A percentile compares a stretch with the other conserved stretches of the same genome.
Evolutionary conservation across 1,140 invertebrate species (phyloP).

Genomic region (Coelopa frigida): DNA sequence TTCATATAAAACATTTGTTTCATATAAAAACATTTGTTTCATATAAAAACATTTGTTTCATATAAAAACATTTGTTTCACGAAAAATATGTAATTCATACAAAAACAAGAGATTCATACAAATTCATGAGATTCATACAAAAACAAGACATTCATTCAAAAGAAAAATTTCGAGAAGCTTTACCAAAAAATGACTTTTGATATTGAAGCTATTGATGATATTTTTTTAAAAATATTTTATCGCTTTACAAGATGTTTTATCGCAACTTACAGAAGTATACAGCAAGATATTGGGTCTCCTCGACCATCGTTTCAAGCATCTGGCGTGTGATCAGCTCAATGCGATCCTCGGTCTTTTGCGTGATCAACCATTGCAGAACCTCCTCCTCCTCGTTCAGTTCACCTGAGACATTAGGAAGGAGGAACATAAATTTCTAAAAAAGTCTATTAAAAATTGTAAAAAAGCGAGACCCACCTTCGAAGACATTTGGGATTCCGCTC

Average conservation of each 20-base stretch:
- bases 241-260: neutral
- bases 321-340: slow-evolving; percentile 90
- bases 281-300: slow-evolving; percentile 85
- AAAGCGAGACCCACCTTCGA: slow-evolving; percentile 60
- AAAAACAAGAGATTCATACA: no score
- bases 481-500: slow-evolving; percentile 78
- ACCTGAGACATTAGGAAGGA: slow-evolving; percentile 41
- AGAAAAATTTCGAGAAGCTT: neutral
- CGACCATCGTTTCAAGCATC: slow-evolving; percentile 85
- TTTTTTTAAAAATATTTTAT: no score
- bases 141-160: slow-evolving; percentile 16
- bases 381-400: slow-evolving; percentile 84
- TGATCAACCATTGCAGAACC: slow-evolving; percentile 86
- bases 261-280: slow-evolving; percentile 80
- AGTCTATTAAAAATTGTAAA: neutral
- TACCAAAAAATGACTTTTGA: no score
- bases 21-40: no score
- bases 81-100: no score
- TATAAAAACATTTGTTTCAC: no score
- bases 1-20: no score
- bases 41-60: no score
- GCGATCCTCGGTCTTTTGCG: slow-evolving; percentile 86
- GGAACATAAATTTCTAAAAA: neutral
- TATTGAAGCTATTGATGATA: no score
- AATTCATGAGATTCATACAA: no score